phyloP scores from a whole-genome alignment of 92 coral and sea anemone species.

The Hydrozoanthus gracilis region DNA sequence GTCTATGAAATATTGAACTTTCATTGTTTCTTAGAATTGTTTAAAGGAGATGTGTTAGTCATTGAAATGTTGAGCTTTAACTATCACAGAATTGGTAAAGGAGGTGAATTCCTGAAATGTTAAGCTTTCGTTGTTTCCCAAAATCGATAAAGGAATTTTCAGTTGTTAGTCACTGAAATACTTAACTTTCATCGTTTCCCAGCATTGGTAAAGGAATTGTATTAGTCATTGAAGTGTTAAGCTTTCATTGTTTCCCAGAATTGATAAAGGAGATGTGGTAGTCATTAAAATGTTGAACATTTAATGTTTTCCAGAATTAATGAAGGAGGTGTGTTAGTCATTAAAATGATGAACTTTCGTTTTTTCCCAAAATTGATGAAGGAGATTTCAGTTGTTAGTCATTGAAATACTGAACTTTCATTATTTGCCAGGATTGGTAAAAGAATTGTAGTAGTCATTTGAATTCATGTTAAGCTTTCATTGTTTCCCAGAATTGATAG shows the following conservation, averaged over 20 bases:
- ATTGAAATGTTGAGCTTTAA: constrained; percentile 25
- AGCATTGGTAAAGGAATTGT: constrained; percentile 49
- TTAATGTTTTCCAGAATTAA: constrained; percentile 67
- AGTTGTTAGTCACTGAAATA: constrained; percentile 63
- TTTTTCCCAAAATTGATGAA: too few species aligned
- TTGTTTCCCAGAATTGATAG: neutral
- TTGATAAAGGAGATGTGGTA: constrained; percentile 98
- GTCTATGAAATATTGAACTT: too few species aligned
- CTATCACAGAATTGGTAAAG: neutral
- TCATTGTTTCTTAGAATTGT: constrained; percentile 73
- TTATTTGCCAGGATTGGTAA: constrained; percentile 82
- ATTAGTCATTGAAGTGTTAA: neutral
- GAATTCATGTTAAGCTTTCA: too few species aligned
- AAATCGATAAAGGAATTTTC: constrained; percentile 98
- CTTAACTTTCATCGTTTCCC: too few species aligned
- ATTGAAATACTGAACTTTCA: neutral
- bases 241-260: constrained; percentile 54
- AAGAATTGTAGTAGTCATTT: constrained; percentile 93
- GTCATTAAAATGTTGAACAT: constrained; percentile 63
- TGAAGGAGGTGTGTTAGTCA: constrained; percentile 94
- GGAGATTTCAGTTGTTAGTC: too few species aligned
- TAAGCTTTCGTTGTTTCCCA: constrained; percentile 6
- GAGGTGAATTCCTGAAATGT: neutral
- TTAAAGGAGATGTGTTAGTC: constrained; percentile 95
- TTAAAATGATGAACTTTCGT: constrained; percentile 40